Percentiles rank a stretch among this genome's conserved stretches.
Conservation (phyloP, 2,113 vertebrate genomes). For the Tragelaphus scriptus region DNA sequence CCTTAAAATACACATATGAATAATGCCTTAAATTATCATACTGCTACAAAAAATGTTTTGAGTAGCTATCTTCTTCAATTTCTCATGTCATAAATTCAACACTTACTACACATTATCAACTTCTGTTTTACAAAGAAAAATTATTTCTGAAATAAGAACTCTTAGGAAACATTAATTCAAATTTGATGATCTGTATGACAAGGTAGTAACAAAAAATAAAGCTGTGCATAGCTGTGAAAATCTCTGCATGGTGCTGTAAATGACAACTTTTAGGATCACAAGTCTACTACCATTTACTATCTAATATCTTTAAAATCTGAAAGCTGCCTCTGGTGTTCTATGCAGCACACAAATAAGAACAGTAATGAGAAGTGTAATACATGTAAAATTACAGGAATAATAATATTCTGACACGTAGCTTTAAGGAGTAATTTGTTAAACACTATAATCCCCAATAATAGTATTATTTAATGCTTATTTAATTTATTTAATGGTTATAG, state of each 20-base stretch:
- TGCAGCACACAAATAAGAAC: slow-evolving; percentile 35
- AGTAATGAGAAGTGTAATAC: slow-evolving; percentile 45
- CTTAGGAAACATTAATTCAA: slow-evolving; percentile 23
- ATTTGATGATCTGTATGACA: slow-evolving; percentile 42
- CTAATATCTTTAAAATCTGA: slow-evolving; percentile 49
- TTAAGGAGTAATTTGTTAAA: slow-evolving; percentile 58
- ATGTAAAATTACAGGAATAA: slow-evolving; percentile 39
- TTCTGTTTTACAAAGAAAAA: slow-evolving; percentile 23
- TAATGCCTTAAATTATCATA: neutral
- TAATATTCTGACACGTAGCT: slow-evolving; percentile 55
- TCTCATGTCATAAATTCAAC: neutral
- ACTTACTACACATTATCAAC: slow-evolving; percentile 12
- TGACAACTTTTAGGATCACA: slow-evolving; percentile 14
- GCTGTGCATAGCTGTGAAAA: slow-evolving; percentile 43
- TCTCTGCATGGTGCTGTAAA: neutral
- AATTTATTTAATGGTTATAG: neutral
- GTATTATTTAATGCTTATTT: neutral
- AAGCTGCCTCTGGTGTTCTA: neutral
- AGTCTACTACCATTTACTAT: slow-evolving; percentile 37
- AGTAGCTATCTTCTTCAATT: neutral
- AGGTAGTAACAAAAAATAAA: slow-evolving; percentile 36
- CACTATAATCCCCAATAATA: neutral
- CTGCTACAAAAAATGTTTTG: neutral
- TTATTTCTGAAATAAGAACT: slow-evolving; percentile 12
- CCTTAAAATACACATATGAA: neutral